A percentile compares a stretch with the other conserved stretches of the same genome.
Evolutionary conservation across 2,113 vertebrate species (phyloP).

Genomic region (Rattus rattus): DNA sequence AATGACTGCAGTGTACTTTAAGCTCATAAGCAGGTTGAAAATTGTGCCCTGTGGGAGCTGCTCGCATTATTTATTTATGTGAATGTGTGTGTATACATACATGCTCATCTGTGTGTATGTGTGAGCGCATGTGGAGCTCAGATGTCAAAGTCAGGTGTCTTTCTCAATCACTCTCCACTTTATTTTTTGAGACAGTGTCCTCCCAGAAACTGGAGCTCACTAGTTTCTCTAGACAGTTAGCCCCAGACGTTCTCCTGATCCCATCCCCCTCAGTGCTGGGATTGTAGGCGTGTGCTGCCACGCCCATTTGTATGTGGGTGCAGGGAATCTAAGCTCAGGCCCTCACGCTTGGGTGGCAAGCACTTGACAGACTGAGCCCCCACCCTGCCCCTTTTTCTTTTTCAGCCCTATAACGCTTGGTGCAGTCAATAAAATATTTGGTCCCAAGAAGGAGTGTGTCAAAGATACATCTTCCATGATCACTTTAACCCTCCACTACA

Average conservation of each 20-base stretch:
- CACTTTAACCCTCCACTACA: constrained; percentile 16
- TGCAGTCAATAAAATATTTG: constrained; percentile 18
- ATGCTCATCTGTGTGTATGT: not conserved
- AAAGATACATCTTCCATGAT: constrained; percentile 37
- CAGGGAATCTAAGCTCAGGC: not conserved
- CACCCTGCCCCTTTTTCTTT: not conserved
- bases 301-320: not conserved
- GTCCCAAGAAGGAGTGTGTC: not conserved
- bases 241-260: not conserved
- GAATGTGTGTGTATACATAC: not conserved
- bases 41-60: not conserved
- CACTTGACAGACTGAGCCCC: too few species aligned
- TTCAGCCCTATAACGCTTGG: not conserved
- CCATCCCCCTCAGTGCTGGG: too few species aligned
- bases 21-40: not conserved
- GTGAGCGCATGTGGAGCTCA: not conserved
- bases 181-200: not conserved
- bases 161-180: not conserved
- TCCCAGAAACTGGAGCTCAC: not conserved
- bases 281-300: not conserved
- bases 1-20: not conserved
- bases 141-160: not conserved
- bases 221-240: not conserved
- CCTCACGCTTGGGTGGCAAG: not conserved
- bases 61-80: not conserved